Base-by-base conservation (phyloP, 1,140 invertebrate genomes). In the Neelides sp. region DNA sequence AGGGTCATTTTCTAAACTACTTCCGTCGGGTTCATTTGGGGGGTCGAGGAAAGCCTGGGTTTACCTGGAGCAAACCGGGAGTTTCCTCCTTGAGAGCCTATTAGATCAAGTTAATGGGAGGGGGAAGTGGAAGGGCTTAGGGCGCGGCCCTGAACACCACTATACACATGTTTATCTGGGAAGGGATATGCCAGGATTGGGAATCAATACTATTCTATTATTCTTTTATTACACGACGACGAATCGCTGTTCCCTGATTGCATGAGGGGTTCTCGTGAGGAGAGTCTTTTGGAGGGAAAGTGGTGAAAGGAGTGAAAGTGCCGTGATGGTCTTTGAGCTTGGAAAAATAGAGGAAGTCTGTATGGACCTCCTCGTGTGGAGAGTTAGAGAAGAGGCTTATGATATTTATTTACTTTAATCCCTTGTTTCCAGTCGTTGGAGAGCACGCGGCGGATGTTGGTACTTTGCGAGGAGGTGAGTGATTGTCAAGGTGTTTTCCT, bases 381-480 rank as follows among this genome's bases (percentile, higher is more conserved):
- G 19, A 44, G 17, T 17, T 20, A 26, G 22, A 28, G 3, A 44
- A 44, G 27, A 44, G 27, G 12, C 30, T 28, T 5, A 24, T 26
- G 20, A 19, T 34, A 20, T 30, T 7, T 30, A 7, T 10, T 27
- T 58, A 35, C 53, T 57, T 64, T 58, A n/a, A n/a, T n/a, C n/a
- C 61, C 50, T 64, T 55, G 64, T 63, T 86, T 89, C 68, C 78
- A 94, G 90, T 95, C 93, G 19, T 69, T 97, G 77, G 93, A 97
- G 70, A 89, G 87, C 63, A 97, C 93, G 22, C 76, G 93, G 63
- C 85, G 91, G 65, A 97, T 97, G 93, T 75, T 96, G 71, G 73
- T 80, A 52, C 74, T 95, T 69, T 94, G 90, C 70, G 93, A 96
- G 72, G 92, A 97, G 86, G 90, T 95, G 78, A 83, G 80, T 75